Percentiles rank a stretch among this genome's conserved stretches.
phyloP scores from a whole-genome alignment of 1,140 invertebrate genomes.

The Telenomus remus region DNA sequence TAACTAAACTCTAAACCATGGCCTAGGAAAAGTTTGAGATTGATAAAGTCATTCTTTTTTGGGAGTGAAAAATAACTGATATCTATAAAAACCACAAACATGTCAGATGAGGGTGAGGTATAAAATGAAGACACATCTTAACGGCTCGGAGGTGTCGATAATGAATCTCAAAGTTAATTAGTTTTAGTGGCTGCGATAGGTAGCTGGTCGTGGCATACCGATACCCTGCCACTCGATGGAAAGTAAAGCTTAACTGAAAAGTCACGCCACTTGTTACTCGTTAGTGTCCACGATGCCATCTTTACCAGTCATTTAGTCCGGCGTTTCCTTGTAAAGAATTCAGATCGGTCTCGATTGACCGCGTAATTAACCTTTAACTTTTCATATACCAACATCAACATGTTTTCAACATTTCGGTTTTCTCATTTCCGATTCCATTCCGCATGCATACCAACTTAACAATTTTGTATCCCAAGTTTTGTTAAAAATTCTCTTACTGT shows the following conservation, averaged over 20 bases:
- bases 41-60: too few relatives aligned
- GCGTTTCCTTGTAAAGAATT: slow-evolving; percentile 60
- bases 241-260: slow-evolving; percentile 71
- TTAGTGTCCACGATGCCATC: slow-evolving; percentile 73
- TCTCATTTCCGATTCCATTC: slow-evolving; percentile 2
- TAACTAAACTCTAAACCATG: too few relatives aligned
- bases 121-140: slow-evolving; percentile 66
- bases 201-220: slow-evolving; percentile 69
- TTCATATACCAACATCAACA: slow-evolving; percentile 14
- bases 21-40: too few relatives aligned
- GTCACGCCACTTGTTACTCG: slow-evolving; percentile 73
- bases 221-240: slow-evolving; percentile 61
- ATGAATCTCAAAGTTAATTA: slow-evolving; percentile 73
- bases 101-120: slow-evolving; percentile 20
- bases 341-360: slow-evolving; percentile 63
- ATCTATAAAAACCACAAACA: slow-evolving; percentile 15
- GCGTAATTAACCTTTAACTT: slow-evolving; percentile 67
- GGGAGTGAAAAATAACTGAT: too few relatives aligned
- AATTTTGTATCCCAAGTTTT: background rate
- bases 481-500: too few relatives aligned
- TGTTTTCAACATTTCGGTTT: slow-evolving; percentile 22
- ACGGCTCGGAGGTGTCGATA: slow-evolving; percentile 68
- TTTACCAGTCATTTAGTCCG: slow-evolving; percentile 64
- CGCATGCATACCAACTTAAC: background rate
- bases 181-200: slow-evolving; percentile 66